phyloP scores from a whole-genome alignment of 1,140 invertebrate species.

The Lutraria rhynchaena region DNA sequence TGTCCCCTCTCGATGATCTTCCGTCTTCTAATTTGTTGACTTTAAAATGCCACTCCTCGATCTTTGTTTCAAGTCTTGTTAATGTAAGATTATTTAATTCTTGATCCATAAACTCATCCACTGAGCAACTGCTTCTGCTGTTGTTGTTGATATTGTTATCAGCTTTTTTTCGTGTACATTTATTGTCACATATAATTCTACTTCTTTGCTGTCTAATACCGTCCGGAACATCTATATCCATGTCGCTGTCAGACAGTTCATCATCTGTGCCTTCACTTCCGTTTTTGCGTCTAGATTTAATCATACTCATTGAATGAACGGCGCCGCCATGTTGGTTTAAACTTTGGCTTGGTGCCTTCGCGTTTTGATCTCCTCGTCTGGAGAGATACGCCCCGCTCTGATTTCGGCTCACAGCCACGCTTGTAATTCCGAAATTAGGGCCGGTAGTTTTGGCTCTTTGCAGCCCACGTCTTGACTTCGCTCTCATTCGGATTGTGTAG shows the following conservation, averaged over 20 bases:
- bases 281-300: conserved; percentile 3
- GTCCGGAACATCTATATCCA: conserved; percentile 6
- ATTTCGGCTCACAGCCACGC: neutral
- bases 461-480: conserved; percentile 58
- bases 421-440: conserved; percentile 38
- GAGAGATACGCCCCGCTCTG: conserved; percentile 37
- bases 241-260: conserved; percentile 3
- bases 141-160: neutral
- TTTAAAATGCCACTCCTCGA: conserved; percentile 67
- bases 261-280: conserved; percentile 9
- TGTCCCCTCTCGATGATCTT: neutral
- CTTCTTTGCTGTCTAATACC: neutral
- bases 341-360: neutral
- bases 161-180: neutral
- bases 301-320: neutral
- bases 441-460: conserved; percentile 9
- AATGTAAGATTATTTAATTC: conserved; percentile 60
- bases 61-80: conserved; percentile 62
- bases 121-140: conserved; percentile 43
- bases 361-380: neutral
- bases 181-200: conserved; percentile 10
- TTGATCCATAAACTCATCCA: conserved; percentile 58
- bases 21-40: conserved; percentile 45
- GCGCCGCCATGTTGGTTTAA: conserved; percentile 23
- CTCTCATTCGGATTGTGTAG: conserved; percentile 74